Evolutionary conservation across 2,888 invertebrate species (phyloP), one percentile per base, ranked within the genome.

Genomic region (Ophioninae sp.): DNA sequence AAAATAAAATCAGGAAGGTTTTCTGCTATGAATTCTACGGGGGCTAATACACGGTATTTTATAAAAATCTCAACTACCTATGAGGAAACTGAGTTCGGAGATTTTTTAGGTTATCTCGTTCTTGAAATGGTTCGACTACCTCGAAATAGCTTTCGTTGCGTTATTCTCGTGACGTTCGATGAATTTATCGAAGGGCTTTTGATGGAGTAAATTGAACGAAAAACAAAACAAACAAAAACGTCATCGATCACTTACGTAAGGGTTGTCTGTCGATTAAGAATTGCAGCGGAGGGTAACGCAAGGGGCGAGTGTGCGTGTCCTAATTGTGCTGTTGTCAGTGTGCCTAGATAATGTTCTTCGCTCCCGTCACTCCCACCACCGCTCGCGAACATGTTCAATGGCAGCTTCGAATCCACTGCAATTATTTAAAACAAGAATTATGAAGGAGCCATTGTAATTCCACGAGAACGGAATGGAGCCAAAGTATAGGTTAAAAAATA

Each of bases 201-300:
- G 30, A 30, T 30, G 23, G 30, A 3, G 30, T 30, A 62, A 62
- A 62, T 1, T 6, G 23, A 23, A 62, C 10, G 30, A 62, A 20
- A 59, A 68, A 41, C 37, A 23, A 65, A 61, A 62, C 10, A 10
- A 62, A 20, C 20, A 68, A 41, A 70, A 65, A 61, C 21, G n/a
- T 10, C 65, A 61, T 76, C 21, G 57, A 68, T 50, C 79, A 91
- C 93, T 93, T 92, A 94, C 94, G 93, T 93, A 89, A 94, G 93
- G 77, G 93, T 93, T 41, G 94, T 93, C 87, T 94, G 94, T 61
- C 94, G 93, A 90, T 93, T 94, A 70, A 94, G 91, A 61, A 93
- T 93, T 82, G 92, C 93, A 84, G 94, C 93, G 87, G 93, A 94
- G 81, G 94, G 94, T 87, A 94, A 91, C 88, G 94, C 93, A 80